Conservation (phyloP, 2,888 invertebrate genomes). For the Rhogogaster chlorosoma region DNA sequence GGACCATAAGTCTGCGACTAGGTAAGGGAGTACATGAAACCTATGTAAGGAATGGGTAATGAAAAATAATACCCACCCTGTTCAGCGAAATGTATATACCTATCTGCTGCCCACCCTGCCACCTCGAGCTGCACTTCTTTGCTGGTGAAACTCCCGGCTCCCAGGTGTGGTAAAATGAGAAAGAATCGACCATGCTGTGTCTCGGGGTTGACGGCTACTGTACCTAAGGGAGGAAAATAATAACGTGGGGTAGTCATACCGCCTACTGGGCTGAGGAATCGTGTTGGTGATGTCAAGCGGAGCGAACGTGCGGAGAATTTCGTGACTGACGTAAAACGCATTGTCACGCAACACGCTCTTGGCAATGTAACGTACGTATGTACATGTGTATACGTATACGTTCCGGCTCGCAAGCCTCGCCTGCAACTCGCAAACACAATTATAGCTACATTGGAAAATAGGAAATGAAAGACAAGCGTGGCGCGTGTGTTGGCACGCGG, state of each 20-base stretch:
- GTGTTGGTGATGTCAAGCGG: conserved; percentile 49
- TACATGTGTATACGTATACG: background rate
- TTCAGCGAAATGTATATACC: conserved; percentile 42
- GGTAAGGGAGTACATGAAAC: background rate
- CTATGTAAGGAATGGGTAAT: conserved; percentile 33
- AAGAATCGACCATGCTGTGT: conserved; percentile 50
- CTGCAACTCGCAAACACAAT: background rate
- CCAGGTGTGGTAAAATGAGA: conserved; percentile 52
- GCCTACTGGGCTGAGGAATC: background rate
- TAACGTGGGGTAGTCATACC: background rate
- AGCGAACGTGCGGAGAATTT: conserved; percentile 65
- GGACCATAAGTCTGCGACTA: background rate
- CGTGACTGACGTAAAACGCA: conserved; percentile 64
- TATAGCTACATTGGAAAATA: background rate
- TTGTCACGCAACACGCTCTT: conserved; percentile 61
- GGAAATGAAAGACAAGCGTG: conserved; percentile 13
- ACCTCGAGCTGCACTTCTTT: conserved; percentile 7
- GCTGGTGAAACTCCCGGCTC: conserved; percentile 6
- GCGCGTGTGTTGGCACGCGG: conserved; percentile 22
- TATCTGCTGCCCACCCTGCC: background rate
- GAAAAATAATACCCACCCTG: conserved; percentile 50
- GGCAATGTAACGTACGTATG: background rate
- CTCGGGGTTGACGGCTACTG: conserved; percentile 43
- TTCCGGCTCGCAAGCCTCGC: background rate
- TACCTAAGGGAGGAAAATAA: conserved; percentile 41